A percentile compares a stretch with the other conserved stretches of the same genome.
Evolutionary conservation across 2,888 invertebrate genomes (phyloP).

Genomic region (Apamea anceps): DNA sequence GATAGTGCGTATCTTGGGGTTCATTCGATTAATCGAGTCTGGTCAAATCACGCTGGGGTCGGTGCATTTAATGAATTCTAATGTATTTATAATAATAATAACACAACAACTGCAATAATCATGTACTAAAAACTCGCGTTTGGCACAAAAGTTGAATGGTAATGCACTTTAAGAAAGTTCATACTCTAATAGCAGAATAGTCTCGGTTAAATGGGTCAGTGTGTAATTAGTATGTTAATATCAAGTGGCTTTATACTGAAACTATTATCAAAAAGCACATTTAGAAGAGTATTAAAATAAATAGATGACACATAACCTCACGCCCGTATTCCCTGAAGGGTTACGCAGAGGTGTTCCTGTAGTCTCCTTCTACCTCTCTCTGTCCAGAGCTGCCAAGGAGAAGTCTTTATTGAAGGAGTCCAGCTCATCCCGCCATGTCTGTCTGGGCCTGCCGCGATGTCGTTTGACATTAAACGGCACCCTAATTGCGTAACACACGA

Average conservation of each 20-base stretch:
- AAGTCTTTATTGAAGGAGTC: no score
- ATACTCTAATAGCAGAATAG: constrained; percentile 14
- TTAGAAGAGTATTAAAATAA: neutral
- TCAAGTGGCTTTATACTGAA: neutral
- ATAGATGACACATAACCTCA: neutral
- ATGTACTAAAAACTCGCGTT: constrained; percentile 30
- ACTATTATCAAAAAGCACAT: neutral
- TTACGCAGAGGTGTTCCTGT: neutral
- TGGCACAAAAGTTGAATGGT: constrained; percentile 39
- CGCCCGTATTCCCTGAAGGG: neutral
- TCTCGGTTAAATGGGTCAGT: constrained; percentile 1
- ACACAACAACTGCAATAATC: constrained; percentile 18
- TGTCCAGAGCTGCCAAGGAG: no score
- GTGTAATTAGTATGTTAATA: constrained; percentile 34
- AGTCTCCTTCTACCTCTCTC: no score
- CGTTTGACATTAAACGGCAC: no score
- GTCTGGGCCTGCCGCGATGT: no score
- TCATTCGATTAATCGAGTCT: no score
- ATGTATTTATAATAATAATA: neutral
- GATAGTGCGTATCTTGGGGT: no score
- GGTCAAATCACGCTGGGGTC: no score
- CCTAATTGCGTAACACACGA: no score
- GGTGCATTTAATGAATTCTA: no score
- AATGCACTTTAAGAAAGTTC: constrained; percentile 37
- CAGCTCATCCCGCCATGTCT: no score